Evolutionary conservation across 2,797 vertebrate genomes (phyloP), one percentile per base, ranked within the genome.

Genomic region (Merluccius polli): DNA sequence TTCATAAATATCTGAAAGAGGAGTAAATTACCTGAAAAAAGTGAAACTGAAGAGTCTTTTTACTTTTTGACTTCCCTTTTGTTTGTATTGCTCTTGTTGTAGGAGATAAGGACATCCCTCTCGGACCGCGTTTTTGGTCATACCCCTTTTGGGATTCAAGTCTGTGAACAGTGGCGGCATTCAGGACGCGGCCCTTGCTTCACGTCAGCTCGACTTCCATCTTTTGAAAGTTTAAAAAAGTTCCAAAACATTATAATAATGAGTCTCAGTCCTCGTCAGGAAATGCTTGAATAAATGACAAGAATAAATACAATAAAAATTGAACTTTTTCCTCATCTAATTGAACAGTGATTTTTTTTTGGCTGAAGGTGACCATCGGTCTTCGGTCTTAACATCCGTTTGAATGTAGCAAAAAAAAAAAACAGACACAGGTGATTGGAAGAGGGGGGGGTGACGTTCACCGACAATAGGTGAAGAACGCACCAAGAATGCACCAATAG

Each of bases 31-130:
- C 93, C 93, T 94, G 92, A 93, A 92, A 93, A 92, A 86, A 69
- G 89, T 91, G 88, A 90, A 83, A 91, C 86, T 89, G 88, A 78
- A 84, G 76, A 65, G 59, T 65, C 59, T 27, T 65, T 12, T 27
- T 7, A 24, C 52, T 82, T 84, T 86, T 79, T 80, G 79, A 78
- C 77, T 83, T 85, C 85, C 75, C 87, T 86, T 82, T 86, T 80
- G 81, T 85, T 78, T 82, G 90, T 95, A 95, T 94, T 94, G 94
- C 94, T 94, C 86, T 80, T 85, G 82, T 84, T 82, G 78, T 81
- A 83, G 72, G 89, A 90, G 74, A 81, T 80, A 84, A 78, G 73
- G 41, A 78, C 73, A 44, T 80, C 72, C 15, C 15, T 75, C 8
- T 9, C 36, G 32, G 24, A 24, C 69, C 65, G 18, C 65, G 21